Conservation (phyloP, 2,888 invertebrate species). For the Machimus atricapillus region DNA sequence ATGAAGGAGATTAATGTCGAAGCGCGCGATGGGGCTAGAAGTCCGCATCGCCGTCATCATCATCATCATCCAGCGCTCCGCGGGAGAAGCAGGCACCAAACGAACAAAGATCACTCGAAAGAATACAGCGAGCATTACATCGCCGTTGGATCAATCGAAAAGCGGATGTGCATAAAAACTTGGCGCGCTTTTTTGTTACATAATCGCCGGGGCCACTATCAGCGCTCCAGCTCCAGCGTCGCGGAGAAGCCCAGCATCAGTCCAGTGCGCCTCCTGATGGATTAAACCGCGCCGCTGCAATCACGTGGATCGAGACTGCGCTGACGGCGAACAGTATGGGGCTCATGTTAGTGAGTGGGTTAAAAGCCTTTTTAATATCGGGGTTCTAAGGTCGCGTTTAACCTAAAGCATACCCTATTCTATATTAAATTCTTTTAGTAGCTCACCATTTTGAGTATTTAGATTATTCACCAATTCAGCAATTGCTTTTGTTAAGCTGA, state of each 20-base stretch:
- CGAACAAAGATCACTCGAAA: background rate
- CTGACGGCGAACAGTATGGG: background rate
- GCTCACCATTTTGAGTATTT: background rate
- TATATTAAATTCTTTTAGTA: background rate
- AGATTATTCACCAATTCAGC: background rate
- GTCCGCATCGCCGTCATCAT: background rate
- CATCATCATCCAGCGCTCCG: background rate
- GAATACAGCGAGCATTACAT: constrained; percentile 22
- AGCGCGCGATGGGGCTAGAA: background rate
- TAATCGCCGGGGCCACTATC: constrained; percentile 23
- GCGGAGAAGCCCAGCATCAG: background rate
- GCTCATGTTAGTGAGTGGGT: background rate
- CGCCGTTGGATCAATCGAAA: constrained; percentile 25
- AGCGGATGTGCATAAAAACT: constrained; percentile 43
- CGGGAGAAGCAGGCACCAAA: background rate
- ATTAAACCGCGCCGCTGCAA: background rate
- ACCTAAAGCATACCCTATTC: background rate
- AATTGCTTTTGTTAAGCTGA: background rate
- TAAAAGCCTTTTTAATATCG: background rate
- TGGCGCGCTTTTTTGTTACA: constrained; percentile 44
- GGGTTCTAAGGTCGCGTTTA: background rate
- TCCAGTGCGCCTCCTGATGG: background rate
- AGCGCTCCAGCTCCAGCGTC: background rate
- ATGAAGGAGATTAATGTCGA: constrained; percentile 24
- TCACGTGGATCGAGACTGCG: background rate